Conservation (phyloP, 2,888 invertebrate species). For the Calameuta pallipes region DNA sequence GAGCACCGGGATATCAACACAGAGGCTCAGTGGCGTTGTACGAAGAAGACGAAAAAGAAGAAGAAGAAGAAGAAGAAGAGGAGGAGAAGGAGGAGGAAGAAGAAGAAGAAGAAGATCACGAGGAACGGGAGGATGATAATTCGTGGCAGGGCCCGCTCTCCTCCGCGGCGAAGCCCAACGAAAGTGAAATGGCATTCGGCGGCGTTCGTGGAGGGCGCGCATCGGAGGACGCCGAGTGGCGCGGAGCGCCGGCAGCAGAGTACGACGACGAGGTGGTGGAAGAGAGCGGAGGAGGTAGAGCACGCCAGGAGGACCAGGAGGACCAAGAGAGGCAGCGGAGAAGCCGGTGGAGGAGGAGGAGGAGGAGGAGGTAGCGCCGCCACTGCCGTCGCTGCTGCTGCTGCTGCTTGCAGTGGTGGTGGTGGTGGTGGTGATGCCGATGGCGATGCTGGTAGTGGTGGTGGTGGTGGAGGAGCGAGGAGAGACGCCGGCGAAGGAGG, state of each 20-base stretch:
- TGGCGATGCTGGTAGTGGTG: too few species aligned
- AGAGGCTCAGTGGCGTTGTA: conserved; percentile 2
- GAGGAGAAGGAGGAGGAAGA: conserved; percentile 2
- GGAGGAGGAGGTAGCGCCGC: conserved; percentile 14
- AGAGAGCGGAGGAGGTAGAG: conserved; percentile 17
- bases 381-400: too few species aligned
- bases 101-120: conserved; percentile 3
- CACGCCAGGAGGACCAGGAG: conserved; percentile 3
- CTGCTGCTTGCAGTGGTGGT: background rate
- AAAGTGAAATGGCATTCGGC: conserved; percentile 66
- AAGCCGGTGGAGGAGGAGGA: background rate
- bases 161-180: conserved; percentile 64
- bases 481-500: conserved; percentile 38
- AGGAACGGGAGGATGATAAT: conserved; percentile 51
- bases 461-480: conserved; percentile 17
- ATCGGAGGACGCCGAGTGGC: conserved; percentile 11
- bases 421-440: too few species aligned
- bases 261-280: background rate
- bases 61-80: conserved; percentile 20
- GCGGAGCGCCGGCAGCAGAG: conserved; percentile 26
- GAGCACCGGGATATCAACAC: background rate
- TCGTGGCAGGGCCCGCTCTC: conserved; percentile 58
- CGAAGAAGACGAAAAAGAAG: conserved; percentile 18
- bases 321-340: conserved; percentile 4
- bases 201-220: conserved; percentile 21